These are phyloP conservation scores for Sus cebifrons DNA, from an alignment of 2,797 vertebrate species.

Conservation along the genomic window DNA sequence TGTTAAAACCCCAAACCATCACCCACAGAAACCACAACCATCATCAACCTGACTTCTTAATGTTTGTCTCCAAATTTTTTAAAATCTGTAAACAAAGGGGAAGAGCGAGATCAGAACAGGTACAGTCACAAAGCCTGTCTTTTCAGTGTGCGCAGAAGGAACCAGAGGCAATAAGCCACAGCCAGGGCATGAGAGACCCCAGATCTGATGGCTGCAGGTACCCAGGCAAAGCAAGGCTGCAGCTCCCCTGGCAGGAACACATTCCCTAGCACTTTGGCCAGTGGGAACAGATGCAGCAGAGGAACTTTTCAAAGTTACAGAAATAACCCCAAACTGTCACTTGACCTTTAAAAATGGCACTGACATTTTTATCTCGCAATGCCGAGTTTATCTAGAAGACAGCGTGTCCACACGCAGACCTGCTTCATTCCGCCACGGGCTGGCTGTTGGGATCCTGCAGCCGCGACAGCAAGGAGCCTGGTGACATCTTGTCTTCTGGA, in stretches of 20 bases:
- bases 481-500: neutral
- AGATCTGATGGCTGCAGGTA: neutral
- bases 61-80: neutral
- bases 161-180: neutral
- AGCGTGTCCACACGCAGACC: conserved; percentile 42
- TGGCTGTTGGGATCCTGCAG: neutral
- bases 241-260: neutral
- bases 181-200: no score
- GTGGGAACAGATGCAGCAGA: conserved; percentile 56
- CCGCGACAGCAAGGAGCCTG: neutral
- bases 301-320: conserved; percentile 69
- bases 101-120: neutral
- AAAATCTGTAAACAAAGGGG: neutral
- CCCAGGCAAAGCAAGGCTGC: neutral
- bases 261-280: neutral
- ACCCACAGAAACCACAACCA: neutral
- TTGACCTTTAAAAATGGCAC: conserved; percentile 78
- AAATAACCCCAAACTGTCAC: conserved; percentile 77
- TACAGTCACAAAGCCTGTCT: neutral
- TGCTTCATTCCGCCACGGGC: neutral
- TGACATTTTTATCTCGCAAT: conserved; percentile 77
- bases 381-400: conserved; percentile 51
- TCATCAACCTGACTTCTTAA: neutral
- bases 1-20: neutral
- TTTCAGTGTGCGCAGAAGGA: neutral